Base-by-base conservation (phyloP, 2,797 vertebrate genomes). In the Amblyraja radiata region DNA sequence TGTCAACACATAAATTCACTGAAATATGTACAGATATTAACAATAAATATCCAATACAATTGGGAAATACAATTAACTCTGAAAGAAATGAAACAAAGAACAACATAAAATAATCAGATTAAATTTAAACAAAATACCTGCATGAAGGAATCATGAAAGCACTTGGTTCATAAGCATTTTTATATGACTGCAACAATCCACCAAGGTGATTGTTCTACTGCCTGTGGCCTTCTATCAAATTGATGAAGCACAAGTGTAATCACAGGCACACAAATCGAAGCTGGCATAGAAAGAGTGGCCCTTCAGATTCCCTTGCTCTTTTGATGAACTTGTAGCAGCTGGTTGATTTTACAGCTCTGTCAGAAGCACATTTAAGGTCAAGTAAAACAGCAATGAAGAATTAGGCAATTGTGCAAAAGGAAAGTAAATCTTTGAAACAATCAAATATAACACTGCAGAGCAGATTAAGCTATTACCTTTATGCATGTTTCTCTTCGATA, bases 221-320 rank as follows among this genome's bases (percentile, higher is more conserved):
- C 39, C 68, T 74, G 21, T 39, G 18, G 18, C 36, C 39, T 91
- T 92, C 71, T 71, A 58, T 92, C 39, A 92, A 92, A 76, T 25
- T 74, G 71, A 92, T 74, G 90, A 92, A 76, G 90, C 90, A 74
- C 68, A 76, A 92, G 76, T 92, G 90, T 76, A 92, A 92, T 76
- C 90, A 92, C 46, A 92, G 68, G 36, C 25, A 39, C 54, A 73
- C 46, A 71, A 92, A 92, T 74, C 23, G 39, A 74, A 92, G 71
- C 28, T 54, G n/a, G 46, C 46, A 46, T 23, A 76, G 68, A 92
- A 73, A 76, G 71, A 92, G 90, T 28, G 68, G 36, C 13, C 71
- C 90, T 92, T 92, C 36, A 92, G 68, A 74, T 54, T 58, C 46
- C 71, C 73, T 28, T 46, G 36, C 25, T 92, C 73, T 74, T 91